A percentile compares a stretch with the other conserved stretches of the same genome.
These are phyloP conservation scores for Mormyrus lacerda DNA, from an alignment of 2,113 vertebrate species.

Conservation along the genomic window DNA sequence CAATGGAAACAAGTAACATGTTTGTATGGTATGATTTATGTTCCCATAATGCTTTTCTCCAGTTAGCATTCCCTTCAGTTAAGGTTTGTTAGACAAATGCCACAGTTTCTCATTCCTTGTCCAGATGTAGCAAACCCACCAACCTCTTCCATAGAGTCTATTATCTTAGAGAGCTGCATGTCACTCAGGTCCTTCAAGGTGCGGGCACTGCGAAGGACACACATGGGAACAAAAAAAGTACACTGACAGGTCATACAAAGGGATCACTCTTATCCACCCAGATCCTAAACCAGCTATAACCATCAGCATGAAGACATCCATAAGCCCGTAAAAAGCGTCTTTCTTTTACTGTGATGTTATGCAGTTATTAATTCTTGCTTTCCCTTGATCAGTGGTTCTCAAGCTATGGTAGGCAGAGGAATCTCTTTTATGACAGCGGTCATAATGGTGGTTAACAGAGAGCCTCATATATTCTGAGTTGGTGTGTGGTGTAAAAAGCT, in stretches of 20 bases:
- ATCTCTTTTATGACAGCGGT: not conserved
- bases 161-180: constrained; percentile 62
- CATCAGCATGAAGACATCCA: not conserved
- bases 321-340: not conserved
- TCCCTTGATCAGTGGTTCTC: not conserved
- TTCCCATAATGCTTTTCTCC: not conserved
- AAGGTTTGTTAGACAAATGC: not conserved
- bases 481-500: not conserved
- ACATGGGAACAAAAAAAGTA: not conserved
- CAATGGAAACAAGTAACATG: not conserved
- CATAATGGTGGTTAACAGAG: not conserved
- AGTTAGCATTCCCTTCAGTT: not conserved
- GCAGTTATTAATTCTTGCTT: not conserved
- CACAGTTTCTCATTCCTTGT: not conserved
- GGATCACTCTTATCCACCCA: not conserved
- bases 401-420: not conserved
- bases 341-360: not conserved
- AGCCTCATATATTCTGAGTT: not conserved
- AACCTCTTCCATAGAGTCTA: constrained; percentile 73
- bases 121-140: constrained; percentile 10
- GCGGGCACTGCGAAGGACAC: constrained; percentile 44
- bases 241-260: not conserved
- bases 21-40: not conserved
- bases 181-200: constrained; percentile 65
- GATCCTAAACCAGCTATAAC: not conserved